Evolutionary conservation across 2,888 invertebrate species (phyloP).

Genomic region (Argyresthia goedartella): DNA sequence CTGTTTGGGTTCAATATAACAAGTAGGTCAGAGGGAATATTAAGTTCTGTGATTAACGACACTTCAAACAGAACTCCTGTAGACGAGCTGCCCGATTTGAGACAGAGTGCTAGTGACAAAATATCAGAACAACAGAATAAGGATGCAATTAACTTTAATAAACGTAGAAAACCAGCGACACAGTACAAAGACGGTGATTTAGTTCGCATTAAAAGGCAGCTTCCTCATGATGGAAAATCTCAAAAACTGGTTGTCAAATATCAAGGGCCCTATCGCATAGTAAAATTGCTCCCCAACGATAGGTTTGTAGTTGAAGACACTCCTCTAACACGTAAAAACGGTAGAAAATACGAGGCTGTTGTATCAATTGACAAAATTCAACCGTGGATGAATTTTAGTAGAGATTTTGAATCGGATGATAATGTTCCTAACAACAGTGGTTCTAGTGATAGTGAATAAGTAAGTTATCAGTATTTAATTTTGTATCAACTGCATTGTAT

Average conservation of each 20-base stretch:
- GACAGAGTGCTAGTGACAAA: too few species aligned
- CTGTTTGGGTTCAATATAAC: constrained; percentile 11
- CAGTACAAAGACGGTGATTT: neutral
- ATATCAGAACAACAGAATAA: neutral
- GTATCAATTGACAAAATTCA: too few species aligned
- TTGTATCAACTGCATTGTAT: too few species aligned
- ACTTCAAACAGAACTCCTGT: neutral
- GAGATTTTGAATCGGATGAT: too few species aligned
- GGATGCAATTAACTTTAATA: neutral
- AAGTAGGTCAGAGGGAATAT: neutral
- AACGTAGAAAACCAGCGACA: neutral
- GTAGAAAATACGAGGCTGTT: neutral
- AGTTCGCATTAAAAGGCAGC: neutral
- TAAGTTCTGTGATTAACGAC: neutral
- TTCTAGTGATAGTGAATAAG: too few species aligned
- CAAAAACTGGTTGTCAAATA: constrained; percentile 1
- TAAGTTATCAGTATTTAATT: too few species aligned
- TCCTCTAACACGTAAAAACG: neutral
- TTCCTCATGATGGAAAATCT: neutral
- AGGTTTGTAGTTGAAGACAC: neutral
- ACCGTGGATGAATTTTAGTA: too few species aligned
- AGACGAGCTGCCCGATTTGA: too few species aligned
- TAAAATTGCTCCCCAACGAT: constrained; percentile 1
- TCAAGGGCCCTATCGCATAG: too few species aligned
- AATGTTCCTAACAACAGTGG: too few species aligned